phyloP scores from a whole-genome alignment of 37 sponge, comb jelly and placozoan species.

The Amphimedon queenslandica region DNA sequence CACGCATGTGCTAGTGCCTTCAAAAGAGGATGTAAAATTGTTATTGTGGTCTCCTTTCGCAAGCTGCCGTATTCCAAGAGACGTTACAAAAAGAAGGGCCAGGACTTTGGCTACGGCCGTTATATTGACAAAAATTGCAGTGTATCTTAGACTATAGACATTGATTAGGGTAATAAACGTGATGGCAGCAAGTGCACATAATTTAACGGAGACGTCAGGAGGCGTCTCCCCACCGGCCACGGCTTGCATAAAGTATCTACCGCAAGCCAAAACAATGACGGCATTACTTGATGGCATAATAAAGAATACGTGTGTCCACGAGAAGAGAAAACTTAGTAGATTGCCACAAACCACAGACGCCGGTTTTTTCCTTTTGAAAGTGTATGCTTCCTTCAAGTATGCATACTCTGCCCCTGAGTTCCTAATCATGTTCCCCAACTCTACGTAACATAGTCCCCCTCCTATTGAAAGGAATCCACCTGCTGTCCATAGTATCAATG shows the following conservation, averaged over 20 bases:
- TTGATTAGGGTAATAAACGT: neutral
- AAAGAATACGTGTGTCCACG: slow-evolving; percentile 38
- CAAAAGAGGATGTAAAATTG: slow-evolving; percentile 7
- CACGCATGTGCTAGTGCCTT: neutral
- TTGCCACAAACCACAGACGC: slow-evolving; percentile 22
- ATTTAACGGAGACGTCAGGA: slow-evolving; percentile 4
- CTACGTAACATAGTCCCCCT: slow-evolving; percentile 70
- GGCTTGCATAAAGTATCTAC: slow-evolving; percentile 35
- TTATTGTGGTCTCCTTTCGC: slow-evolving; percentile 5
- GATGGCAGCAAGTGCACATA: slow-evolving; percentile 19
- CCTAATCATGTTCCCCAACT: slow-evolving; percentile 50
- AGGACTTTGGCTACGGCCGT: slow-evolving; percentile 40
- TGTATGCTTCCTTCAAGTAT: slow-evolving; percentile 56
- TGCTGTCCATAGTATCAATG: slow-evolving; percentile 60
- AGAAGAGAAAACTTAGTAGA: slow-evolving; percentile 41
- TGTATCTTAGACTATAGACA: slow-evolving; percentile 7
- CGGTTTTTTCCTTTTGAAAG: slow-evolving; percentile 33
- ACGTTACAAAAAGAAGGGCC: slow-evolving; percentile 46
- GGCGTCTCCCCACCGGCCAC: slow-evolving; percentile 22
- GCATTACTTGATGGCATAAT: slow-evolving; percentile 24
- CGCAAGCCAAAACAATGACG: slow-evolving; percentile 36
- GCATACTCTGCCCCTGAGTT: slow-evolving; percentile 65
- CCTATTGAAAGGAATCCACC: slow-evolving; percentile 61
- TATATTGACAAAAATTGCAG: slow-evolving; percentile 25
- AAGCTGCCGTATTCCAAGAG: slow-evolving; percentile 22